Percentiles rank a stretch among this genome's conserved stretches.
Evolutionary conservation across 2,888 invertebrate genomes (phyloP).

Genomic region (Eilema griseolum): DNA sequence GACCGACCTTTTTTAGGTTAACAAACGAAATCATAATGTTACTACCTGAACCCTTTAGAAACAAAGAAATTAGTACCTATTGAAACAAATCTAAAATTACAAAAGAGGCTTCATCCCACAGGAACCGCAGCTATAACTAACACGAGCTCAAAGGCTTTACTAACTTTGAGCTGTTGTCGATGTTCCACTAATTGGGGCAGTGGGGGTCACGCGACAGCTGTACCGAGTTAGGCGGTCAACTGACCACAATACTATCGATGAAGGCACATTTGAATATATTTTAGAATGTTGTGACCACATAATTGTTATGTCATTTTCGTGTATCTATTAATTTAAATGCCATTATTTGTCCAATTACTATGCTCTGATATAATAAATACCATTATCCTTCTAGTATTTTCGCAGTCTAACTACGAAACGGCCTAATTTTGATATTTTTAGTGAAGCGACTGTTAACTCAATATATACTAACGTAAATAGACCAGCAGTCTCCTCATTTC

Average conservation of each 20-base stretch:
- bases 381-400: too few species aligned
- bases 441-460: too few species aligned
- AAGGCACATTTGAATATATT: not conserved
- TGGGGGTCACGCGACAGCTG: conserved; percentile 1
- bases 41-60: not conserved
- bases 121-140: conserved; percentile 7
- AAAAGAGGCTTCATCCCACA: not conserved
- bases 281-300: not conserved
- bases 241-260: conserved; percentile 14
- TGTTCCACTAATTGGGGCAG: conserved; percentile 19
- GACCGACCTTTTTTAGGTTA: too few species aligned
- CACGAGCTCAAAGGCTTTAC: conserved; percentile 10
- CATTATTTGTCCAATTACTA: too few species aligned
- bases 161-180: conserved; percentile 17
- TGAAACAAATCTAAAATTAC: not conserved
- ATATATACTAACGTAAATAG: too few species aligned
- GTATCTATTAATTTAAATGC: not conserved
- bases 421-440: too few species aligned
- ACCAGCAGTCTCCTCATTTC: too few species aligned
- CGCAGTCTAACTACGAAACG: too few species aligned
- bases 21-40: too few species aligned
- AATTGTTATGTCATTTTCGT: not conserved
- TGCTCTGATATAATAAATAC: too few species aligned
- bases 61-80: not conserved
- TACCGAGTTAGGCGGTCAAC: conserved; percentile 5